Base-by-base conservation (phyloP, 1,140 invertebrate species). In the Coptotermes formosanus region DNA sequence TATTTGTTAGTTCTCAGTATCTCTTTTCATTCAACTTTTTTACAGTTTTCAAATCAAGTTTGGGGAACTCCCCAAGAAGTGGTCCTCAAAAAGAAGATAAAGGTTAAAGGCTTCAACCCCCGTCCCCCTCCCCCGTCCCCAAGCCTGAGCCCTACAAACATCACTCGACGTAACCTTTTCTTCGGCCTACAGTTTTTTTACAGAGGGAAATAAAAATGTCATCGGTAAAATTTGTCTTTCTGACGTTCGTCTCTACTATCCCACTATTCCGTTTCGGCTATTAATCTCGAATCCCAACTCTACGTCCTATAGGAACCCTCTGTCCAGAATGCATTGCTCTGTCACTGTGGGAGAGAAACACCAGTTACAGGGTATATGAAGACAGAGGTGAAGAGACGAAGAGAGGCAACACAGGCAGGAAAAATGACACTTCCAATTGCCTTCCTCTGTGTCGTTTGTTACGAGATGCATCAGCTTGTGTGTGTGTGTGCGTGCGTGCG, bases 121-220 rank as follows among this genome's bases (percentile, higher is more conserved):
- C n/a, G n/a, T n/a, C n/a, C n/a, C n/a, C n/a, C n/a, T n/a, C n/a
- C n/a, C n/a, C n/a, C n/a, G n/a, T 8, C n/a, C n/a, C 14, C 2
- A n/a, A 64, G 0, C 25, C 64, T 9, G 14, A 6, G 9, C 30
- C 64, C 64, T 75, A 16, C 25, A 75, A 75, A 75, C 64, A 75
- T 75, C 64, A 75, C 64, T 75, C 64, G 30, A 75, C n/a, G 64
- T 75, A 75, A 75, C 64, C 64, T n/a, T 75, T 75, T 30, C 64
- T 75, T 75, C 30, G 25, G 64, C 25, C 64, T 30, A 30, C 25
- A 75, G 30, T 30, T 75, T 75, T 75, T 75, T 75, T 30, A 75
- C 25, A 75, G 25, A 75, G 64, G 25, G 25, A 75, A 75, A 75
- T 75, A 75, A 75, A 75, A 75, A 75, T 75, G 64, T 75, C 64